phyloP scores from a whole-genome alignment of 1,140 invertebrate genomes.

The Diuraphis noxia region DNA sequence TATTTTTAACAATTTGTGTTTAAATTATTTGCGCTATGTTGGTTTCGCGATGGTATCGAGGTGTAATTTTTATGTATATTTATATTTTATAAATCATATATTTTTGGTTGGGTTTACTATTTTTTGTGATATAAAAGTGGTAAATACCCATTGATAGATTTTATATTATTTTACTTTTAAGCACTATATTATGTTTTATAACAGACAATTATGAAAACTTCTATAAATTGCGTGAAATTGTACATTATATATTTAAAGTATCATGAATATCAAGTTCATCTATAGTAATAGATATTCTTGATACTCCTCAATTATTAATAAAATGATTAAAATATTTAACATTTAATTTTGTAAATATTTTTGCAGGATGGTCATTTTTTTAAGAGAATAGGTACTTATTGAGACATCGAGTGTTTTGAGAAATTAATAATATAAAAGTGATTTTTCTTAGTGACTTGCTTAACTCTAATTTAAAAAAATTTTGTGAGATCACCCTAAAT shows the following conservation, averaged over 20 bases:
- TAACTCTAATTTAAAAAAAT: no score
- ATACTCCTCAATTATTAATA: neutral
- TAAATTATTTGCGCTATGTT: neutral
- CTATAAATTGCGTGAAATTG: neutral
- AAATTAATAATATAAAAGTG: neutral
- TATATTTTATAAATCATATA: neutral
- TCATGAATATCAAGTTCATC: no score
- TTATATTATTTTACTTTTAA: neutral
- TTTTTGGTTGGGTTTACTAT: neutral
- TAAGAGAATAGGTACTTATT: neutral
- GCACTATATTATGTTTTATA: neutral
- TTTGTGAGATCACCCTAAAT: no score
- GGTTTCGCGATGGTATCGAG: neutral
- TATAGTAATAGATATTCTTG: no score
- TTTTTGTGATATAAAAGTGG: neutral
- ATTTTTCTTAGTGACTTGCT: neutral
- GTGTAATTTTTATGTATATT: neutral
- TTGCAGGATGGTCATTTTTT: neutral
- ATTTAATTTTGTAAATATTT: neutral
- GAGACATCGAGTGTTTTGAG: neutral
- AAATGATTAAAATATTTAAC: accelerated
- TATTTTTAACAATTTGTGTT: neutral
- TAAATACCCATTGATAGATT: neutral
- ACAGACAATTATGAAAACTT: no score
- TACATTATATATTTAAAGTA: neutral